Evolutionary conservation across 2,797 vertebrate genomes (phyloP), one percentile per base, ranked within the genome.

Genomic region (Darevskia mixta): DNA sequence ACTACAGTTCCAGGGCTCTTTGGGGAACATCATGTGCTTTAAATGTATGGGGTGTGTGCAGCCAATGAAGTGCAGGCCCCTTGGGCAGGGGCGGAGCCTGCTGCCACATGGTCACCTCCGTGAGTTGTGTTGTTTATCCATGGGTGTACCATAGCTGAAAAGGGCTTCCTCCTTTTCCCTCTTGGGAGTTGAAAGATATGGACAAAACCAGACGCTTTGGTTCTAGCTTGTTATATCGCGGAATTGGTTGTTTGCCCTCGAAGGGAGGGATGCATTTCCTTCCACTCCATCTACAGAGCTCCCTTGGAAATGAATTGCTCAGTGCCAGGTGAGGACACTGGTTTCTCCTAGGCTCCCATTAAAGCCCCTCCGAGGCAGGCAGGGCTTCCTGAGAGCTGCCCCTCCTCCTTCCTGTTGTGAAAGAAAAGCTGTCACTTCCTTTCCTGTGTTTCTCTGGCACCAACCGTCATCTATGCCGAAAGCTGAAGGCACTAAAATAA

Each of bases 391-490:
- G 32, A 41, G 66, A 18, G 38, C 49, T 45, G 27, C 25, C 35
- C 67, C 82, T 76, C 79, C 87, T 88, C 45, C 76, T 83, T 38
- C 87, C 64, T 73, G 76, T 79, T 43, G 67, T 43, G 35, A 79
- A 64, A 85, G 49, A 78, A 73, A 79, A 84, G 66, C 82, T 88
- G 82, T 79, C 82, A 79, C 67, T 88, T 79, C 35, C 87, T 87
- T 73, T 75, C 72, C 77, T 64, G 18, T 25, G 9, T 77, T 89
- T 82, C 61, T 35, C 64, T 43, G 29, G 78, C 58, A 85, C 76
- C 55, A 43, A 35, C 76, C 49, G 11, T 79, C 82, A 79, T 79
- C 20, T 64, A 2, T 88, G 45, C 76, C 13, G 41, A 80, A 64
- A 79, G 82, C 67, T 79, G 72, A 27, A 72, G 87, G 66, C 76